Base-by-base conservation (phyloP, 2,888 invertebrate genomes). In the Drosophila buzzatii region DNA sequence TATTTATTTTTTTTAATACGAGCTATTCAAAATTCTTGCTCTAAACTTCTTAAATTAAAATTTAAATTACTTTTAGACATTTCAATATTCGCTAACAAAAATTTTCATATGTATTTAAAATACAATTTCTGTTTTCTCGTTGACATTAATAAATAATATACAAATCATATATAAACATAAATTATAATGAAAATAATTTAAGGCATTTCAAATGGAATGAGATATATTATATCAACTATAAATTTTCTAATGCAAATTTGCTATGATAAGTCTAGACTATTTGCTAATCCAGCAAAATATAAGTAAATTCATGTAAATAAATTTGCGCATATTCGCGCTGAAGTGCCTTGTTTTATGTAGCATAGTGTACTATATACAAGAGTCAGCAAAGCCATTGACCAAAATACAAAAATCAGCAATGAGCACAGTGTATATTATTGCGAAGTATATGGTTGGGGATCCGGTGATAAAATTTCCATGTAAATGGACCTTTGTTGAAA, bases 401-500 rank as follows among this genome's bases (percentile, higher is more conserved):
- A 58, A 72, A 72, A 78, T 75, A 52, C 60, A 63, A 69, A 77
- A 59, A 64, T 60, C 63, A 53, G 73, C 59, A 23, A 52, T 57
- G 55, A 47, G 33, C 55, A 27, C 56, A 16, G 18, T 51, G 45
- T 52, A 39, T 59, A 35, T 37, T 27, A 6, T 37, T 23, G 16
- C 8, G 20, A 12, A 33, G 31, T n/a, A 9, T 52, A 20, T 8
- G 16, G 20, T 10, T 18, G 52, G 18, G 23, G 33, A 51, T 57
- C 44, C 61, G 23, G 35, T 35, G 56, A 49, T 23, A 53, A 56
- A 81, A 85, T 79, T 81, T 73, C 57, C 76, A 85, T 78, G 65
- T 57, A 83, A 82, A 85, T 85, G 69, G 57, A 61, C 60, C 61
- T 76, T 61, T 60, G 56, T 66, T 66, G 55, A 61, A 83, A 75